Percentiles rank a stretch among this genome's conserved stretches.
Conservation (phyloP, 2,888 invertebrate species). For the Schizaphis graminum region DNA sequence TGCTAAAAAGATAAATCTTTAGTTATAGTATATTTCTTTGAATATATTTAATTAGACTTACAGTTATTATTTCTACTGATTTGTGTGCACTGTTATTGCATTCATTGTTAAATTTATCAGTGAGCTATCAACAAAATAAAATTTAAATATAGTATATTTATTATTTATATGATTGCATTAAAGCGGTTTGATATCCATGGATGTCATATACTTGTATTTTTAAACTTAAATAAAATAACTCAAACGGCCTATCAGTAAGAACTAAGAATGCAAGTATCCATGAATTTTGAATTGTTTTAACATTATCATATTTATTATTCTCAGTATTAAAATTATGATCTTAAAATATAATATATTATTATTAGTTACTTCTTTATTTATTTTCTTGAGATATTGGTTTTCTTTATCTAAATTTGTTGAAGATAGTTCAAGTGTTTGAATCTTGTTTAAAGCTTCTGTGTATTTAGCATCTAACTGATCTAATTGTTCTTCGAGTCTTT, state of each 20-base stretch:
- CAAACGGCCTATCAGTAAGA: background rate
- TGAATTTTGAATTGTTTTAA: background rate
- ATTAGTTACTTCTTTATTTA: conserved; percentile 69
- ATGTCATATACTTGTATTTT: background rate
- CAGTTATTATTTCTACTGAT: background rate
- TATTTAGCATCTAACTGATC: conserved; percentile 69
- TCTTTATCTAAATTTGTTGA: conserved; percentile 69
- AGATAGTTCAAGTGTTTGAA: conserved; percentile 68
- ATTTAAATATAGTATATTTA: background rate
- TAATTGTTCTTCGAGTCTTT: conserved; percentile 69
- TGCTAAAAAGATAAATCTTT: background rate
- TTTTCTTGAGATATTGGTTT: conserved; percentile 69
- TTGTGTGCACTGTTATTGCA: background rate
- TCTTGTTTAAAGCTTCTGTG: conserved; percentile 69
- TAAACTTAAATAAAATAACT: background rate
- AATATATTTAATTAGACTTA: conserved; percentile 34
- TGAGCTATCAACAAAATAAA: conserved; percentile 36
- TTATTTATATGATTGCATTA: background rate
- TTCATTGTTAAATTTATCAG: conserved; percentile 24
- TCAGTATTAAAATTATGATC: background rate
- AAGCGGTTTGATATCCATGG: background rate
- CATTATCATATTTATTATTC: background rate
- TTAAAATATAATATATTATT: background rate
- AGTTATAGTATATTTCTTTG: background rate
- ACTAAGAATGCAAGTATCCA: background rate